Percentiles rank a stretch among this genome's conserved stretches.
Conservation (phyloP, 1,140 invertebrate species). For the Diachasma alloeum region DNA sequence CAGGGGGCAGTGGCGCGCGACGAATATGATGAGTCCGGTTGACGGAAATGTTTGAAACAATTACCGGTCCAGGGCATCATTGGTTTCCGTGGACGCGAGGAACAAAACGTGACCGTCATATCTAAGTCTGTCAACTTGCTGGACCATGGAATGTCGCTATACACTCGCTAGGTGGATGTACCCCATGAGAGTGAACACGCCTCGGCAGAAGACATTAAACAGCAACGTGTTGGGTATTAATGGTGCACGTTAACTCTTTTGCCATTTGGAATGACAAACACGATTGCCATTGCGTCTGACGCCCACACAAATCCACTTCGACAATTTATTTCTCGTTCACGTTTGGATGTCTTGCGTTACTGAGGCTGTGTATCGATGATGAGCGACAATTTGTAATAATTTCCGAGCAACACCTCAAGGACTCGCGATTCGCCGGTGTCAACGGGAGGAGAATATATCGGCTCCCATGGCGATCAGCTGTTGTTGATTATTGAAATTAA, state of each 20-base stretch:
- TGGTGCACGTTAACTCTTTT: conserved; percentile 29
- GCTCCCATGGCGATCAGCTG: neutral
- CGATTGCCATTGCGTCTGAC: conserved; percentile 28
- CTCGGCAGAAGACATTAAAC: conserved; percentile 19
- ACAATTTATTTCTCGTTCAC: conserved; percentile 18
- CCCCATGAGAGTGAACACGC: neutral
- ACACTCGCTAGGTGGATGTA: neutral
- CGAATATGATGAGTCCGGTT: conserved; percentile 25
- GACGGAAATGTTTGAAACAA: conserved; percentile 51
- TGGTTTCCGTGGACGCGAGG: conserved; percentile 35
- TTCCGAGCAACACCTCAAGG: conserved; percentile 5
- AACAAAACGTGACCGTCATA: conserved; percentile 46
- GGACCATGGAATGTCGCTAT: neutral
- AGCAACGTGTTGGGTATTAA: conserved; percentile 6
- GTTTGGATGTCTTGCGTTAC: neutral
- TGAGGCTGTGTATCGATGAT: conserved; percentile 26
- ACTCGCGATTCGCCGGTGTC: neutral
- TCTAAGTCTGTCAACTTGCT: conserved; percentile 19
- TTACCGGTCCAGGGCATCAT: conserved; percentile 36
- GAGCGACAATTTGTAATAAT: conserved; percentile 29
- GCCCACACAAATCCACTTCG: conserved; percentile 19
- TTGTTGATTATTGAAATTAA: conserved; percentile 28
- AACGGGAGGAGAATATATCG: neutral
- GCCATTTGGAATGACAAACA: conserved; percentile 39
- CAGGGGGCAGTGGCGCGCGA: neutral